A percentile compares a stretch with the other conserved stretches of the same genome.
These are phyloP conservation scores for Muscicapa striata DNA, from an alignment of 2,797 vertebrate genomes.

Conservation along the genomic window DNA sequence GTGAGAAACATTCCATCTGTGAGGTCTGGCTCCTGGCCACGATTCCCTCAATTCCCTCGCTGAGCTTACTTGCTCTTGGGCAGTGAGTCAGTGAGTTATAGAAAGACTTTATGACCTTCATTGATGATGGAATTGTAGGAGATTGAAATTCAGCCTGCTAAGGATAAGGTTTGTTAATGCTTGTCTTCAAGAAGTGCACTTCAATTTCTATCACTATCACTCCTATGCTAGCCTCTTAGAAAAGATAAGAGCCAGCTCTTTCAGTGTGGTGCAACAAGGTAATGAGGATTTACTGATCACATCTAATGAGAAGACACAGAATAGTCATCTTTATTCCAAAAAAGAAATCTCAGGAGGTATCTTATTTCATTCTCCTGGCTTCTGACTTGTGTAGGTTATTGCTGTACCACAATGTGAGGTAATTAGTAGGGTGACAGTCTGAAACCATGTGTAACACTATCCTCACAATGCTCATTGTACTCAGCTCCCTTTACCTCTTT, in stretches of 20 bases:
- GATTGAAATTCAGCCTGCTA: not conserved
- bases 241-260: not conserved
- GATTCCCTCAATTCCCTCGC: not conserved
- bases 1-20: conserved; percentile 5
- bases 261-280: not conserved
- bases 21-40: conserved; percentile 11
- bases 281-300: not conserved
- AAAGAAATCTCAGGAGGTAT: not conserved
- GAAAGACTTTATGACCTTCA: not conserved
- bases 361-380: not conserved
- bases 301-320: not conserved
- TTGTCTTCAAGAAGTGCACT: not conserved
- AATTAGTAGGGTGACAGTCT: not conserved
- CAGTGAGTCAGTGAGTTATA: not conserved
- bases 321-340: not conserved
- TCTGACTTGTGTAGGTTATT: not conserved
- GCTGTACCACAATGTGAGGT: not conserved
- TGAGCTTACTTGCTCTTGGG: not conserved
- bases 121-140: not conserved
- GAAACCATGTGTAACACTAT: not conserved
- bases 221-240: not conserved
- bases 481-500: not conserved
- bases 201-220: not conserved
- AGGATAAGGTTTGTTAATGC: not conserved
- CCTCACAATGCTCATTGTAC: not conserved